Conservation (phyloP, 2,113 vertebrate genomes). For the Brachionichthys hirsutus region DNA sequence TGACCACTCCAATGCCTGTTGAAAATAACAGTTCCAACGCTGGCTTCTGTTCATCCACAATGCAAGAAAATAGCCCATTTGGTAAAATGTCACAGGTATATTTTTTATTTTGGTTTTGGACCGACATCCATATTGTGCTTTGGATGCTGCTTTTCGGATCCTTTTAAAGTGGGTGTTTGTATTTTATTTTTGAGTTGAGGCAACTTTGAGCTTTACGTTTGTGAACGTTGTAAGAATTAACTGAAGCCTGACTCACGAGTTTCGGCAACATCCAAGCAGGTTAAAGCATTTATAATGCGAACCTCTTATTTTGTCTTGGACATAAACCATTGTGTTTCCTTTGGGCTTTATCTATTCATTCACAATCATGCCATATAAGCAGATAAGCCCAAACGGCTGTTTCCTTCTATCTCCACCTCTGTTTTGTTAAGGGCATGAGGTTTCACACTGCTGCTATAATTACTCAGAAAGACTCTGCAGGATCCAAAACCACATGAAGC, state of each 20-base stretch:
- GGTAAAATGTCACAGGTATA: conserved; percentile 62
- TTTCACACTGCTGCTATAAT: conserved; percentile 74
- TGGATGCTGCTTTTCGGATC: conserved; percentile 23
- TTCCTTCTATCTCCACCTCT: conserved; percentile 52
- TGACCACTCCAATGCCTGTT: conserved; percentile 73
- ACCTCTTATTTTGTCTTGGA: too few species aligned
- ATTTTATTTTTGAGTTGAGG: too few species aligned
- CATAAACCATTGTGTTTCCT: too few species aligned
- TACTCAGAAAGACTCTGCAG: conserved; percentile 75
- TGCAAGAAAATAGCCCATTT: conserved; percentile 58
- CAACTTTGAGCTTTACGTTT: conserved; percentile 5
- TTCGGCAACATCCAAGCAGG: too few species aligned
- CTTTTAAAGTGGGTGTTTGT: conserved; percentile 21
- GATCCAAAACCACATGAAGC: conserved; percentile 65
- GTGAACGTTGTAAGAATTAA: too few species aligned
- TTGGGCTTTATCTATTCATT: conserved; percentile 19
- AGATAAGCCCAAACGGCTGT: conserved; percentile 28
- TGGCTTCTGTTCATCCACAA: conserved; percentile 44
- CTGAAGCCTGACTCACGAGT: too few species aligned
- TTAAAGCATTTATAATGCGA: too few species aligned
- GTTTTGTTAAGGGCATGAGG: conserved; percentile 65
- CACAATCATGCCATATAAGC: too few species aligned
- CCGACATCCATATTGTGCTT: conserved; percentile 43
- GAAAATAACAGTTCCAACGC: conserved; percentile 41
- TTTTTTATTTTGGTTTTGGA: conserved; percentile 41